Evolutionary conservation across 2,888 invertebrate genomes (phyloP).

Genomic region (Digitonthophagus gazella): DNA sequence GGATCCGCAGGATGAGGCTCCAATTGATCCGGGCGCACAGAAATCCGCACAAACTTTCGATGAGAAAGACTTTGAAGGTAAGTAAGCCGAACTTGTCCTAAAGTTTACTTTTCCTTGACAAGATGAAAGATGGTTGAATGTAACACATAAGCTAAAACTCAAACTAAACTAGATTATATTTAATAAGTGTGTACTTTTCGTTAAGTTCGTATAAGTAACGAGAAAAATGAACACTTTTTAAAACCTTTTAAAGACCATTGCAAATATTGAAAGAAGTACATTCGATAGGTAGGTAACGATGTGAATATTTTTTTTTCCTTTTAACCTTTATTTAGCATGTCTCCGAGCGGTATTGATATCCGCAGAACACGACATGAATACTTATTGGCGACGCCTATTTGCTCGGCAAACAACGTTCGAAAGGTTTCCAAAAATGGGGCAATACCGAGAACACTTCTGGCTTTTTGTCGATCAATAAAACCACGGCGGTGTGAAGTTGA

Average conservation of each 20-base stretch:
- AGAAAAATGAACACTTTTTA: too few species aligned
- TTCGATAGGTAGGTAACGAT: neutral
- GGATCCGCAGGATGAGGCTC: constrained; percentile 70
- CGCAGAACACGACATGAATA: neutral
- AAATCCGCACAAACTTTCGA: constrained; percentile 78
- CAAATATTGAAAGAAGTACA: neutral
- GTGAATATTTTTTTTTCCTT: neutral
- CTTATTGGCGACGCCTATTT: neutral
- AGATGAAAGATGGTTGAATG: too few species aligned
- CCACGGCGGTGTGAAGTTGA: neutral
- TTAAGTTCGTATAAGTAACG: too few species aligned
- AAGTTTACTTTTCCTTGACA: too few species aligned
- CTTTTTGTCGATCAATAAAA: neutral
- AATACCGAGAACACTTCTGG: neutral
- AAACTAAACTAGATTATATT: too few species aligned
- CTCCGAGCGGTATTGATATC: neutral
- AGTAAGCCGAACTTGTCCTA: constrained; percentile 21
- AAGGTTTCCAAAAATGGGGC: neutral
- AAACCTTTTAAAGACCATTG: neutral
- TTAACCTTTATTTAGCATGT: neutral
- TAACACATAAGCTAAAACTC: too few species aligned
- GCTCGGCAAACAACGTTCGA: neutral
- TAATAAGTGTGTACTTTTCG: too few species aligned
- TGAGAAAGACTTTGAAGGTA: constrained; percentile 88
- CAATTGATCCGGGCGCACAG: constrained; percentile 82